A percentile compares a stretch with the other conserved stretches of the same genome.
phyloP scores from a whole-genome alignment of 2,888 invertebrate species.

The Dynastes tityus region DNA sequence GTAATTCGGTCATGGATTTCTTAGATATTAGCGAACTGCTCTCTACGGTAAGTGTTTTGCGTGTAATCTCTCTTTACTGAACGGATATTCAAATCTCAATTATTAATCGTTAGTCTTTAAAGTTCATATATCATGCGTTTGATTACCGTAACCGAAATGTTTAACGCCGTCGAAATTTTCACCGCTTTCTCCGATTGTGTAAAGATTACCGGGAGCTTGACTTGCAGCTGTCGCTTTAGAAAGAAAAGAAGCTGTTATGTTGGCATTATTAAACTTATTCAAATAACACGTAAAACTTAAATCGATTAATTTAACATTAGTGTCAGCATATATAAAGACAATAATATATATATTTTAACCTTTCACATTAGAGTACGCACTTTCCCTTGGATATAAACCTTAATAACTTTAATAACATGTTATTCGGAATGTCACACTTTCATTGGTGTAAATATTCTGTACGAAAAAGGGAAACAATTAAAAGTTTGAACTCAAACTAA shows the following conservation, averaged over 20 bases:
- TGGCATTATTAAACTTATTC: background rate
- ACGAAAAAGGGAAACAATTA: too few relatives aligned
- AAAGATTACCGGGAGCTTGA: slow-evolving; percentile 11
- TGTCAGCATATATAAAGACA: too few relatives aligned
- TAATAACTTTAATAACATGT: too few relatives aligned
- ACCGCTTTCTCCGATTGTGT: slow-evolving; percentile 27
- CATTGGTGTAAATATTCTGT: too few relatives aligned
- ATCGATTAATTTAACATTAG: too few relatives aligned
- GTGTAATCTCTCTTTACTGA: background rate
- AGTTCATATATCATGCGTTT: background rate
- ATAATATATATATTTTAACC: too few relatives aligned
- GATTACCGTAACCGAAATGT: background rate
- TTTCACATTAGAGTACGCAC: too few relatives aligned
- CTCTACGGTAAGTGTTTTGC: background rate
- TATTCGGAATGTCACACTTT: too few relatives aligned
- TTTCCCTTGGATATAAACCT: too few relatives aligned
- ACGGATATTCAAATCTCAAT: background rate
- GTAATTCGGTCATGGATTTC: background rate
- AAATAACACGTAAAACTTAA: background rate
- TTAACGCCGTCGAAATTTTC: background rate
- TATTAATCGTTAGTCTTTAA: background rate
- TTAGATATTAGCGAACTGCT: background rate
- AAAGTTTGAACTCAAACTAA: too few relatives aligned
- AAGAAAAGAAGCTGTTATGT: slow-evolving; percentile 4
- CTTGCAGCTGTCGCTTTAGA: background rate